These are phyloP conservation scores for Thecocarcelia acutangulata DNA, from an alignment of 2,888 invertebrate species.

Conservation along the genomic window DNA sequence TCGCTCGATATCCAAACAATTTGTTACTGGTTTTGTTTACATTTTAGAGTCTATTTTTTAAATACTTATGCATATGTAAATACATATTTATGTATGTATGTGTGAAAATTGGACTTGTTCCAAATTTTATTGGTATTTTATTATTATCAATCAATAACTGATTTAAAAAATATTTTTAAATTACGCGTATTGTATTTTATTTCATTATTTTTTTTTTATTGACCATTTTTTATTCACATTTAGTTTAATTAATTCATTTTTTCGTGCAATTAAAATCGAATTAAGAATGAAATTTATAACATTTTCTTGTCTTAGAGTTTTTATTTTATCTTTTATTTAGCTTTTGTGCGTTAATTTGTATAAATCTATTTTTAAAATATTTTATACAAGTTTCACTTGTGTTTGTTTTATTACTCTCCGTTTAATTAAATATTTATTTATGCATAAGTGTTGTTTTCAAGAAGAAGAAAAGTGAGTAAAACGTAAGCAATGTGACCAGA, in stretches of 20 bases:
- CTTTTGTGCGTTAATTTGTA: neutral
- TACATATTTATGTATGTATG: no score
- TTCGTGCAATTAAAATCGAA: slow-evolving; percentile 52
- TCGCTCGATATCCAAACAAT: no score
- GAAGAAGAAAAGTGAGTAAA: slow-evolving; percentile 1
- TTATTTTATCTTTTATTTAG: neutral
- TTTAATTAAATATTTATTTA: slow-evolving; percentile 24
- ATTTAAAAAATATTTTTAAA: no score
- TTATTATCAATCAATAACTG: no score
- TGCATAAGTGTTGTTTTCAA: neutral
- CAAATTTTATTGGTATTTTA: no score
- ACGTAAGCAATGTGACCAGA: neutral
- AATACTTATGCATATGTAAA: no score
- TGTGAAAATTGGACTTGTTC: no score
- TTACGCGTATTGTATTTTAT: no score
- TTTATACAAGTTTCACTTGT: slow-evolving; percentile 32
- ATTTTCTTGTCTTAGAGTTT: slow-evolving; percentile 25
- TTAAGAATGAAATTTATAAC: slow-evolving; percentile 48
- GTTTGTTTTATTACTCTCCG: slow-evolving; percentile 24
- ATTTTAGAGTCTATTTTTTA: no score
- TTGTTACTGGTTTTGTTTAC: no score
- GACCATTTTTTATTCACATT: neutral
- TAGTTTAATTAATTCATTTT: slow-evolving; percentile 42
- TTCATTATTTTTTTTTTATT: no score
- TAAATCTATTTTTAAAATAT: neutral